phyloP scores from a whole-genome alignment of 2,113 vertebrate species.

The Shinisaurus crocodilurus region DNA sequence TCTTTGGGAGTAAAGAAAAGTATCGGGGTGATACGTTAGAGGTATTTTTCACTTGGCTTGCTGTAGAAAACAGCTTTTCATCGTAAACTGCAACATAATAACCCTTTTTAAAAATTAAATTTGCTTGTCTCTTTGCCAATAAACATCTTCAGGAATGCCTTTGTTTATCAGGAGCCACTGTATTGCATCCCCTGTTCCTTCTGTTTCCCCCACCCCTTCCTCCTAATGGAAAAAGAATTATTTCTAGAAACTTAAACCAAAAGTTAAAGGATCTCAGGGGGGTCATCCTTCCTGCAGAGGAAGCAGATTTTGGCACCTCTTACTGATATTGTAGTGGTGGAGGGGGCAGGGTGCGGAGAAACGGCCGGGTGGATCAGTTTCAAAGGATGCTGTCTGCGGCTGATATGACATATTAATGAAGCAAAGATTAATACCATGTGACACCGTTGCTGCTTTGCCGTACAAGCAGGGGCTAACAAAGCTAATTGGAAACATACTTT shows the following conservation, averaged over 20 bases:
- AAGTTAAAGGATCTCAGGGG: slow-evolving; percentile 62
- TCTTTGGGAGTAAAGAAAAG: not conserved
- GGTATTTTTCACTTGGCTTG: not conserved
- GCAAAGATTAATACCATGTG: slow-evolving; percentile 69
- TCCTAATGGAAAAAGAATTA: slow-evolving; percentile 55
- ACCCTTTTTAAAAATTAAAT: slow-evolving; percentile 47
- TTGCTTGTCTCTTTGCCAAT: slow-evolving; percentile 59
- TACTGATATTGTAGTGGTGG: slow-evolving; percentile 30
- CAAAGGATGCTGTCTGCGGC: slow-evolving; percentile 61
- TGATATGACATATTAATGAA: slow-evolving; percentile 65
- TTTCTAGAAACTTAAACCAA: slow-evolving; percentile 60
- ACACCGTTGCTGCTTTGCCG: slow-evolving; percentile 49
- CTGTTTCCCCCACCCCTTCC: not conserved
- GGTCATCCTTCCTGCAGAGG: slow-evolving; percentile 77
- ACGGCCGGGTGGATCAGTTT: slow-evolving; percentile 60
- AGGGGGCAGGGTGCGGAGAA: not conserved
- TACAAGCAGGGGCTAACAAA: slow-evolving; percentile 58
- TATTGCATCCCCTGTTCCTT: not conserved
- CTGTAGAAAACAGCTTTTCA: slow-evolving; percentile 16
- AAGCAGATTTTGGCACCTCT: slow-evolving; percentile 69
- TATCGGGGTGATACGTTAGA: not conserved
- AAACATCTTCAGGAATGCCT: slow-evolving; percentile 50
- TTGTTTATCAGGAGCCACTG: slow-evolving; percentile 38
- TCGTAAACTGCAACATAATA: not conserved
- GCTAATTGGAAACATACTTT: slow-evolving; percentile 57